A percentile compares a stretch with the other conserved stretches of the same genome.
Conservation (phyloP, 2,888 invertebrate genomes). For the Cheilosia vulpina region DNA sequence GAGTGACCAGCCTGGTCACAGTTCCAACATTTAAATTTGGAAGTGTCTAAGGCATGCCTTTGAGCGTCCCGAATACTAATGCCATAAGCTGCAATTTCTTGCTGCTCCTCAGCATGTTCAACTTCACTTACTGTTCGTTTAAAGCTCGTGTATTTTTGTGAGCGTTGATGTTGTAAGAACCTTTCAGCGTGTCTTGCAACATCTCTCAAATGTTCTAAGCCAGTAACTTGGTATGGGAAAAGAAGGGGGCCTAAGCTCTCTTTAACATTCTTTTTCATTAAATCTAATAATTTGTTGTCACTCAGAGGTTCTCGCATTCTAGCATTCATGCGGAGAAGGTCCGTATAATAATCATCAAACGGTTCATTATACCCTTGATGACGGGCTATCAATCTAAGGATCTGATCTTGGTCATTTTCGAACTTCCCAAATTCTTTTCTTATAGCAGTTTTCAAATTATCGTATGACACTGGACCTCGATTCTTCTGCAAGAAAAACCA, state of each 20-base stretch:
- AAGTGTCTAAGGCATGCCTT: neutral
- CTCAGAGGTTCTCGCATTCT: constrained; percentile 3
- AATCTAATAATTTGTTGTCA: neutral
- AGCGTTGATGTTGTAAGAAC: neutral
- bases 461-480: neutral
- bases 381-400: neutral
- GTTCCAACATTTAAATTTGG: neutral
- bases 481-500: neutral
- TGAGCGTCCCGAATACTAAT: neutral
- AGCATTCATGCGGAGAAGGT: constrained; percentile 13
- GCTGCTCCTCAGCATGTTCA: neutral
- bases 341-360: constrained; percentile 18
- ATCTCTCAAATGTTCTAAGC: constrained; percentile 2
- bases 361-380: constrained; percentile 9
- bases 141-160: neutral
- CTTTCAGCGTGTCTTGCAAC: neutral
- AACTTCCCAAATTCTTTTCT: neutral
- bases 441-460: neutral
- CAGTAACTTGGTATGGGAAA: neutral
- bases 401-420: constrained; percentile 9
- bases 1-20: neutral
- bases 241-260: neutral
- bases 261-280: constrained; percentile 19
- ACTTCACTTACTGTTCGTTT: neutral
- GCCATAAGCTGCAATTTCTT: neutral